These are phyloP conservation scores for Rhagologus leucostigma DNA, from an alignment of 2,113 vertebrate species.

Conservation along the genomic window DNA sequence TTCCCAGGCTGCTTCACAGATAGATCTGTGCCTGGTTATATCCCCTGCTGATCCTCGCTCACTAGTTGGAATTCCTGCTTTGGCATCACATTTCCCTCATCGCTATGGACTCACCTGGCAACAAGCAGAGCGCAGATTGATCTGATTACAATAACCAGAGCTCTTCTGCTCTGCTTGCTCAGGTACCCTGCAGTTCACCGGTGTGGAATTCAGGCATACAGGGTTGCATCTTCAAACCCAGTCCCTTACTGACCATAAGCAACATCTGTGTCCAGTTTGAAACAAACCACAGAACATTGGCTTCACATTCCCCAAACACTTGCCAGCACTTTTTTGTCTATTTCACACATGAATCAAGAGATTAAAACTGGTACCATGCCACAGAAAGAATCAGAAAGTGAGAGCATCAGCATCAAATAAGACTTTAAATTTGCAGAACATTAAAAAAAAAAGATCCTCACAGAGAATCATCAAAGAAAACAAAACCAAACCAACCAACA, in stretches of 20 bases:
- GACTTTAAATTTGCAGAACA: neutral
- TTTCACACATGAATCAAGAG: neutral
- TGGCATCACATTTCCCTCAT: neutral
- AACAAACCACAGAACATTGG: neutral
- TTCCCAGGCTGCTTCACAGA: neutral
- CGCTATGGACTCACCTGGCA: neutral
- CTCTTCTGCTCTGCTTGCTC: neutral
- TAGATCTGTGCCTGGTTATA: neutral
- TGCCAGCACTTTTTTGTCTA: neutral
- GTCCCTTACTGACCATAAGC: neutral
- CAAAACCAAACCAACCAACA: neutral
- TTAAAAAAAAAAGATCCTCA: neutral
- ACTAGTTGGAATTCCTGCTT: neutral
- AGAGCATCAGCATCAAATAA: neutral
- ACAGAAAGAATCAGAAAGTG: neutral
- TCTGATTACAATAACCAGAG: neutral
- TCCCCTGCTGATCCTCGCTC: neutral
- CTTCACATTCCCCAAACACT: neutral
- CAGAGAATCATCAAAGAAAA: neutral
- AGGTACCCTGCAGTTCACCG: neutral
- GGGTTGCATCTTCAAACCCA: neutral
- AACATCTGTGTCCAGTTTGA: neutral
- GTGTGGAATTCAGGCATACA: neutral
- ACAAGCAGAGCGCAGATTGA: neutral
- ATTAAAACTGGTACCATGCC: neutral